phyloP scores from a whole-genome alignment of 2,797 vertebrate species.

The Spinibarbus caldwelli region DNA sequence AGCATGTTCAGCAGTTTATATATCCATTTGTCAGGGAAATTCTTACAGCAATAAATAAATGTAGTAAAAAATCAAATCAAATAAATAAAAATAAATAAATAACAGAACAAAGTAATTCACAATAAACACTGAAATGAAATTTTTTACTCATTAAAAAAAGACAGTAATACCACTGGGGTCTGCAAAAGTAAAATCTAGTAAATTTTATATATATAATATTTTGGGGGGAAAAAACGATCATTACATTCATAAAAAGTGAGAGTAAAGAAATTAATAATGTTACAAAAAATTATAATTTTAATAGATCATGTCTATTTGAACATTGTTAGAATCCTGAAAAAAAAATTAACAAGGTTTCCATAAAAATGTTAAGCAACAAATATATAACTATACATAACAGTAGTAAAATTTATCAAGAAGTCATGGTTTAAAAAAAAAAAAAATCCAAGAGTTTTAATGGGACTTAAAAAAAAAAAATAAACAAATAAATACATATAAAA shows the following conservation, averaged over 20 bases:
- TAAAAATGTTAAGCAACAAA: not conserved
- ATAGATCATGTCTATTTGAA: not conserved
- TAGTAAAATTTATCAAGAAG: not conserved
- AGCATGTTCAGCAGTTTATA: too few relatives aligned
- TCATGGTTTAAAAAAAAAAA: not conserved
- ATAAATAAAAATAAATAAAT: not conserved
- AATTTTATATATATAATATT: not conserved
- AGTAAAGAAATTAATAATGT: not conserved
- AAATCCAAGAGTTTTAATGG: not conserved
- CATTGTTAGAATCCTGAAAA: not conserved
- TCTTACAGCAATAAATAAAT: not conserved
- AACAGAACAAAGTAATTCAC: not conserved
- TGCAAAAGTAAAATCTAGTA: not conserved
- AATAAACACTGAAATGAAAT: not conserved
- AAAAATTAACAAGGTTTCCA: not conserved
- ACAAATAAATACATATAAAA: not conserved
- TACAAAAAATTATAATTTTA: not conserved
- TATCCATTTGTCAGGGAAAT: too few relatives aligned
- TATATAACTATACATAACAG: not conserved
- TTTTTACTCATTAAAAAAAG: not conserved
- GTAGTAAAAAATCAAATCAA: not conserved
- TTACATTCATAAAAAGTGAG: not conserved
- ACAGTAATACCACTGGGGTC: not conserved
- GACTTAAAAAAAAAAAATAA: not conserved
- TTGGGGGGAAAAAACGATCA: not conserved